Evolutionary conservation across 1,140 invertebrate species (phyloP).

Genomic region (Heliconius hewitsoni): DNA sequence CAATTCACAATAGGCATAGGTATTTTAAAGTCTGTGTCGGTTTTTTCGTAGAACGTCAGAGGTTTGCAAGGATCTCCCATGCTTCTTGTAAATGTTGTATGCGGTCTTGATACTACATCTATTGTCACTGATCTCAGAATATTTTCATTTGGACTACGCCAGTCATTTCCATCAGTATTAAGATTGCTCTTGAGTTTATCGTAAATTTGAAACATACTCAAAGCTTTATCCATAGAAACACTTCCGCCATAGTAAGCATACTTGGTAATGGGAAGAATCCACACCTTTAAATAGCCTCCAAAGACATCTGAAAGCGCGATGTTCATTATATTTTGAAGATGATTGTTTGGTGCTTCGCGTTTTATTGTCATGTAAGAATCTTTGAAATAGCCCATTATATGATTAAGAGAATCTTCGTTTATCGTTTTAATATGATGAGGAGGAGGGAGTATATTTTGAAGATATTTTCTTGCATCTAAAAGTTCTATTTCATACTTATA

Average conservation of each 20-base stretch:
- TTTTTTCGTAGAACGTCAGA: constrained; percentile 60
- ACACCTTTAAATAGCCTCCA: constrained; percentile 66
- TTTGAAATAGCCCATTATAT: constrained; percentile 55
- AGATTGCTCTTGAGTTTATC: constrained; percentile 57
- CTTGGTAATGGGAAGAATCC: constrained; percentile 63
- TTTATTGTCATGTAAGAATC: constrained; percentile 50
- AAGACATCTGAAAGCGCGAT: constrained; percentile 60
- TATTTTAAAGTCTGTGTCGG: constrained; percentile 49
- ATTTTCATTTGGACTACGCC: constrained; percentile 50
- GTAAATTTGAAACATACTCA: constrained; percentile 55
- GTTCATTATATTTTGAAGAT: constrained; percentile 50
- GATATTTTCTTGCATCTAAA: constrained; percentile 54
- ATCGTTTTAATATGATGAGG: constrained; percentile 40
- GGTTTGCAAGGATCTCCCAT: constrained; percentile 50
- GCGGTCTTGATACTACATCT: constrained; percentile 47
- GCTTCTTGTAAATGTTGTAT: constrained; percentile 36
- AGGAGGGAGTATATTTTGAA: constrained; percentile 57
- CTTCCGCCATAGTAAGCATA: constrained; percentile 63
- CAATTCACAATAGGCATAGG: constrained; percentile 63
- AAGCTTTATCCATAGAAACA: constrained; percentile 51
- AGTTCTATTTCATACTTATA: constrained; percentile 46
- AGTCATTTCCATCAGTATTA: constrained; percentile 54
- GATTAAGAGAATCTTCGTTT: constrained; percentile 53
- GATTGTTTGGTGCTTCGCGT: constrained; percentile 44
- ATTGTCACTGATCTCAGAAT: constrained; percentile 54